phyloP scores from a whole-genome alignment of 2,797 vertebrate genomes.

The Lepilemur septentrionalis region DNA sequence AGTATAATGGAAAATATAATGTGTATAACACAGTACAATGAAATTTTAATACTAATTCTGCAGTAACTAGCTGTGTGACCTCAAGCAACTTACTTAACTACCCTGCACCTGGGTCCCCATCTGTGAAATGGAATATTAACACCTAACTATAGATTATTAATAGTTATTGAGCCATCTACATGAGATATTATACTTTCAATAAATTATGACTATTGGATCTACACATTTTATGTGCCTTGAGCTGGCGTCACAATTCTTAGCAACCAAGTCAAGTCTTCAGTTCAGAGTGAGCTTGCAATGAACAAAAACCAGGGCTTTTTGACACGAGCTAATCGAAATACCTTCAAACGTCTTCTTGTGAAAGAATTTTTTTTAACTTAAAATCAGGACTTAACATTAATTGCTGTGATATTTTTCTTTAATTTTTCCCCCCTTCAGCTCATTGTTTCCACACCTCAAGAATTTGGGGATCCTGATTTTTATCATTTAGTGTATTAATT shows the following conservation, averaged over 20 bases:
- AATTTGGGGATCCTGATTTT: background rate
- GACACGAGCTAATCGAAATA: background rate
- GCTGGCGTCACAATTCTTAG: background rate
- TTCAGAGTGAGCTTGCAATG: background rate
- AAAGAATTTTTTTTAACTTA: background rate
- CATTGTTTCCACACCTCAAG: background rate
- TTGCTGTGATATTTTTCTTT: background rate
- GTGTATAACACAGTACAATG: background rate
- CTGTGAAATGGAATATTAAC: background rate
- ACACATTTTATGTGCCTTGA: background rate
- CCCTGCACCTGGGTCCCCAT: background rate
- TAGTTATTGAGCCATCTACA: background rate
- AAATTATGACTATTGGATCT: background rate
- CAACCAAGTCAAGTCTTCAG: background rate
- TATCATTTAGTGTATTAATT: background rate
- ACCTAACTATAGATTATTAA: background rate
- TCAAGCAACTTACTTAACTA: slow-evolving; percentile 8
- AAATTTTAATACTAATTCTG: background rate
- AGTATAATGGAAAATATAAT: background rate
- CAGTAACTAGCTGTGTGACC: background rate
- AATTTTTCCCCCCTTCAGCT: background rate
- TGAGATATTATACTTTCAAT: background rate
- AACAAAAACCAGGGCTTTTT: slow-evolving; percentile 2
- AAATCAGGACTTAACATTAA: background rate
- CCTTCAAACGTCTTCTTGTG: background rate